Evolutionary conservation across 1,140 invertebrate species (phyloP), one percentile per base, ranked within the genome.

Genomic region (Pseudomyrmex pallidus): DNA sequence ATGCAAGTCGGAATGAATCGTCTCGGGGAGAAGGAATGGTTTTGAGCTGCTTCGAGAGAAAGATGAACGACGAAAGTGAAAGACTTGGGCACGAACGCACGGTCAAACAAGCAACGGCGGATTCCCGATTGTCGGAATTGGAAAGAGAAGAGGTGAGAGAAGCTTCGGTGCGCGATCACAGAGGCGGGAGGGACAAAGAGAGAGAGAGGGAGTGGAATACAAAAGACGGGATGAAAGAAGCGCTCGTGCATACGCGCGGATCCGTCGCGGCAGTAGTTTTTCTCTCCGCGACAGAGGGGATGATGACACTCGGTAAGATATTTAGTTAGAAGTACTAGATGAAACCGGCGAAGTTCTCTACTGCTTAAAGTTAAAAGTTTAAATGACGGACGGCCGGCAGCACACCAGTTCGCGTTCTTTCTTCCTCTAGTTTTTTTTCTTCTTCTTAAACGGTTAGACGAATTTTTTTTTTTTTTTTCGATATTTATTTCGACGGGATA

Each of bases 321-420:
- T 83, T 35, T 86, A 61, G 76, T 35, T 68, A 80, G 82, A 89
- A 89, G 68, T 89, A 87, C 87, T 85, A 89, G 88, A 89, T 73
- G 82, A 90, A 90, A 91, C 90, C 85, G 85, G 85, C 87, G 82
- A 88, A 88, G 78, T 82, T 87, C 63, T 84, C 85, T 83, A 89
- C 67, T 89, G 85, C 90, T 91, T 89, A 91, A 91, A 90, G 89
- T 89, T 91, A 91, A 57, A 35, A 89, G 78, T 68, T 68, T 84
- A 89, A 90, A 78, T 82, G 72, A 82, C 74, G 76, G 82, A 72
- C 80, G 59, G 82, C 72, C 84, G 76, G 80, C 70, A 84, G 76
- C 54, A 72, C 76, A 59, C 54, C 46, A 82, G 80, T 73, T 84
- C 25, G n/a, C 83, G 64, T 74, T 22, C 46, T 44, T 52, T 20